These are phyloP conservation scores for Rhizomys pruinosus DNA, from an alignment of 2,113 vertebrate species.

Conservation along the genomic window DNA sequence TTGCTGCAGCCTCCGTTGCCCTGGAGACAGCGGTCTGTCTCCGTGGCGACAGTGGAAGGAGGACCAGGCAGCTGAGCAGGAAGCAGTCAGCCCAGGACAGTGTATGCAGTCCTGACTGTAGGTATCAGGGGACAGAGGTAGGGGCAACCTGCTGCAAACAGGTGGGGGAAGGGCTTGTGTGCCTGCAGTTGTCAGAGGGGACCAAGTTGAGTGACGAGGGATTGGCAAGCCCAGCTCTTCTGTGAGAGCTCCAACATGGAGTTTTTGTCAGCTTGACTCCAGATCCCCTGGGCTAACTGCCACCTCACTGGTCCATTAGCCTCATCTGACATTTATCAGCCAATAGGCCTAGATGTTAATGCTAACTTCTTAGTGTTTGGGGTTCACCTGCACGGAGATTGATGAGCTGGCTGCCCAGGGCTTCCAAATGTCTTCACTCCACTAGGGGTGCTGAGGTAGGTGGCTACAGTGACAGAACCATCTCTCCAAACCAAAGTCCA, in stretches of 20 bases:
- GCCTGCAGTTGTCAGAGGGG: background rate
- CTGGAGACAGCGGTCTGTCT: conserved; percentile 66
- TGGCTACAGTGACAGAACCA: background rate
- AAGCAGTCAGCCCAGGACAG: background rate
- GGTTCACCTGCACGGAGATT: background rate
- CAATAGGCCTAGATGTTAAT: too few relatives aligned
- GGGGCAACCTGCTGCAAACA: background rate
- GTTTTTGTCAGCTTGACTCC: background rate
- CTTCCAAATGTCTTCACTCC: background rate
- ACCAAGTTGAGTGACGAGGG: background rate
- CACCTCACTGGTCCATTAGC: background rate
- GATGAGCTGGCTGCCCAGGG: background rate
- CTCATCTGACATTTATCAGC: background rate
- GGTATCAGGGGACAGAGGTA: background rate
- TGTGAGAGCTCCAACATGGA: background rate
- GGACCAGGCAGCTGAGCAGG: background rate
- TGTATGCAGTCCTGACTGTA: background rate
- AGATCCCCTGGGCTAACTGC: background rate
- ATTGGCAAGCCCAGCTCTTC: background rate
- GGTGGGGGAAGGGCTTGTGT: background rate
- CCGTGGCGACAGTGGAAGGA: conserved; percentile 58
- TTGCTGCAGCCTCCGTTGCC: conserved; percentile 57
- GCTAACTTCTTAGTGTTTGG: background rate
- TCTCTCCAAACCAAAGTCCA: background rate
- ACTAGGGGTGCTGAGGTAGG: too few relatives aligned